Percentiles rank a stretch among this genome's conserved stretches.
Conservation (phyloP, 2,888 invertebrate species). For the Congeria kusceri region DNA sequence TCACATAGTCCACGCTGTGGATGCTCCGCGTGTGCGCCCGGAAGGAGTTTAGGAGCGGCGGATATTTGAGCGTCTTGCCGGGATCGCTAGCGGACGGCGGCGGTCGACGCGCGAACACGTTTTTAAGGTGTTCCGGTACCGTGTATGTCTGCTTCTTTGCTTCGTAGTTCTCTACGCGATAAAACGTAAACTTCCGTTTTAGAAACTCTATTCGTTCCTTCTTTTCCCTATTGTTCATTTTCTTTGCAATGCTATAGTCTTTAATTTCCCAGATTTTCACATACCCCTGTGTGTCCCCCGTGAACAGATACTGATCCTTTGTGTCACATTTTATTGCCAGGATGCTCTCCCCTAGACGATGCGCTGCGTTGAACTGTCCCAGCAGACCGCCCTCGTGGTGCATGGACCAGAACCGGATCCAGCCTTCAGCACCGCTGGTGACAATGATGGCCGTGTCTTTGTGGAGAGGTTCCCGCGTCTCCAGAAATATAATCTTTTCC, state of each 20-base stretch:
- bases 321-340: slow-evolving; percentile 90
- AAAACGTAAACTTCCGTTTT: slow-evolving; percentile 68
- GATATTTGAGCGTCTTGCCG: slow-evolving; percentile 69
- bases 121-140: slow-evolving; percentile 40
- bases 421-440: slow-evolving; percentile 91
- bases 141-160: slow-evolving; percentile 31
- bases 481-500: slow-evolving; percentile 88
- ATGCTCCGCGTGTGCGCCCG: slow-evolving; percentile 90
- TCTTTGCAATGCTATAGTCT: slow-evolving; percentile 88
- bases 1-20: slow-evolving; percentile 89
- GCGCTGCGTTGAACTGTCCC: slow-evolving; percentile 90
- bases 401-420: slow-evolving; percentile 92
- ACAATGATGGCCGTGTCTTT: slow-evolving; percentile 89
- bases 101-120: slow-evolving; percentile 64
- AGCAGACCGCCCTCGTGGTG: slow-evolving; percentile 91
- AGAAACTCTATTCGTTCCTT: slow-evolving; percentile 59
- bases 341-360: slow-evolving; percentile 88
- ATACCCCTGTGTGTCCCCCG: slow-evolving; percentile 89
- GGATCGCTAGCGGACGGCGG: slow-evolving; percentile 73
- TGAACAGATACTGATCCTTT: slow-evolving; percentile 89
- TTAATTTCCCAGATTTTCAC: slow-evolving; percentile 92
- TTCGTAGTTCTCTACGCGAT: slow-evolving; percentile 63
- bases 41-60: slow-evolving; percentile 85
- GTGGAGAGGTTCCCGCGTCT: slow-evolving; percentile 87
- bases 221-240: slow-evolving; percentile 44